Conservation (phyloP, 2,888 invertebrate genomes). For the Caenorhabditis sulstoni region DNA sequence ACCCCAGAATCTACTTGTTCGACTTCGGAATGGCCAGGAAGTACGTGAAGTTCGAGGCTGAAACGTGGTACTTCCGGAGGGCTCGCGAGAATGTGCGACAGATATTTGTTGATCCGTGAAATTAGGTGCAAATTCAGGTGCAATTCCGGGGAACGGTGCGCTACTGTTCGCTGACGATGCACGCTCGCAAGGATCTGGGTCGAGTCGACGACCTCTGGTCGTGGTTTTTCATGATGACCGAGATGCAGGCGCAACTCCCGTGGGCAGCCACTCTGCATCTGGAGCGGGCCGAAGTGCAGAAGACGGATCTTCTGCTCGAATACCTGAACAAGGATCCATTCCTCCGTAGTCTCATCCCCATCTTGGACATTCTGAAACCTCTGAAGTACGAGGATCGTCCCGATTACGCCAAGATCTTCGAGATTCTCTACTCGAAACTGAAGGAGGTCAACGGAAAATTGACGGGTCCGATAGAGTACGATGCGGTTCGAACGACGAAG, state of each 20-base stretch:
- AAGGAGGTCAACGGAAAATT: constrained; percentile 30
- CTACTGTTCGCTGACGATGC: constrained; percentile 52
- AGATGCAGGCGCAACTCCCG: constrained; percentile 35
- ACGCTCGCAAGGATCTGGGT: constrained; percentile 34
- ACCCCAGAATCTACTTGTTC: constrained; percentile 30
- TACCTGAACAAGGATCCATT: constrained; percentile 23
- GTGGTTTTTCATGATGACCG: constrained; percentile 46
- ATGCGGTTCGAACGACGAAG: neutral
- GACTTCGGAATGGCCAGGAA: constrained; percentile 48
- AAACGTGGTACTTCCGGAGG: constrained; percentile 22
- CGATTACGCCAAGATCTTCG: constrained; percentile 21
- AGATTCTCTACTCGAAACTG: constrained; percentile 13
- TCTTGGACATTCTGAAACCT: constrained; percentile 4
- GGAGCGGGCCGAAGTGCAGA: constrained; percentile 11
- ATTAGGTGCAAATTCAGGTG: neutral
- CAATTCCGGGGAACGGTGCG: constrained; percentile 41
- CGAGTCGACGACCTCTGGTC: constrained; percentile 46
- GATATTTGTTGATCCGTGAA: neutral
- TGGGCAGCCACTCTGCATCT: constrained; percentile 11
- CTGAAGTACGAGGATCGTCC: constrained; percentile 22
- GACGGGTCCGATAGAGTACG: constrained; percentile 31
- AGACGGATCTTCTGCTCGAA: constrained; percentile 3
- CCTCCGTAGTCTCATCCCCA: neutral
- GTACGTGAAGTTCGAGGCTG: constrained; percentile 16
- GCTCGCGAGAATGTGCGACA: neutral